Evolutionary conservation across 2,797 vertebrate genomes (phyloP).

Genomic region (Labeo calbasu): DNA sequence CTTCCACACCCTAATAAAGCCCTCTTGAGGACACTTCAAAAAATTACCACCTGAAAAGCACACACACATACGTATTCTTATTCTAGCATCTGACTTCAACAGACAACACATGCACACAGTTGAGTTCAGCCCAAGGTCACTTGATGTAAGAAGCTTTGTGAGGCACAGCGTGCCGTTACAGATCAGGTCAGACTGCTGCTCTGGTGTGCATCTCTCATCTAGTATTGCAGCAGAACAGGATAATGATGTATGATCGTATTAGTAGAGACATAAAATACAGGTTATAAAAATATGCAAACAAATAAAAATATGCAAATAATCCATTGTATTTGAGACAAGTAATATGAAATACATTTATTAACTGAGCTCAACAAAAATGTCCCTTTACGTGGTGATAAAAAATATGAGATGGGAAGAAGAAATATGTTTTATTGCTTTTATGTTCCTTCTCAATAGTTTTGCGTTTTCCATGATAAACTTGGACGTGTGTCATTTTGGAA

Average conservation of each 20-base stretch:
- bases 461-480: neutral
- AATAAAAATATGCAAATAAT: neutral
- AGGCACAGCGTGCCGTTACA: neutral
- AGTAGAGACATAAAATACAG: neutral
- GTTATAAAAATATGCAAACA: neutral
- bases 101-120: slow-evolving; percentile 9
- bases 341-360: too few relatives aligned
- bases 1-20: slow-evolving; percentile 37
- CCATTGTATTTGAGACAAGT: neutral
- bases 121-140: slow-evolving; percentile 36
- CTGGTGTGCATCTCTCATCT: neutral
- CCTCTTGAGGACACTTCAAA: slow-evolving; percentile 21
- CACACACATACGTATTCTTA: neutral
- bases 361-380: neutral
- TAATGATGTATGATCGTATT: neutral
- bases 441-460: neutral
- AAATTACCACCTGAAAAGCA: slow-evolving; percentile 1
- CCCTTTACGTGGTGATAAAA: neutral
- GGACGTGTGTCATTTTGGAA: neutral
- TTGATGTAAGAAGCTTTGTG: slow-evolving; percentile 37
- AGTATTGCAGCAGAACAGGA: neutral
- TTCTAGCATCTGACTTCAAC: neutral
- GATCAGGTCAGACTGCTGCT: slow-evolving; percentile 8
- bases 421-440: neutral
- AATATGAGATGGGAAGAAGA: neutral